Base-by-base conservation (phyloP, 2,113 vertebrate genomes). In the Alces alces region DNA sequence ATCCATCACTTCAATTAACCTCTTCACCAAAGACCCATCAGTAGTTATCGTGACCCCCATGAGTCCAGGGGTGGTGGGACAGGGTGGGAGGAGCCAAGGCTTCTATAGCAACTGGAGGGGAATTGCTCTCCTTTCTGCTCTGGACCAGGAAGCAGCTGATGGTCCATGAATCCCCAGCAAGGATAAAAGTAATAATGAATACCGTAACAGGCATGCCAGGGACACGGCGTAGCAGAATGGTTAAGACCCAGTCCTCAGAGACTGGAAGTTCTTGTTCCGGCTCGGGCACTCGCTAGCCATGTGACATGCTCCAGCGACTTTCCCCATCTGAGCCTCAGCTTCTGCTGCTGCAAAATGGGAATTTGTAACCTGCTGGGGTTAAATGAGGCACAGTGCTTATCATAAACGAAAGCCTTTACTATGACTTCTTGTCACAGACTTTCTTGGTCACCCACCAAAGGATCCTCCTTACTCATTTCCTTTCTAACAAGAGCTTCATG, bases 1-100 rank as follows among this genome's bases (percentile, higher is more conserved):
- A 9, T 47, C 14, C 2, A 17, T n/a, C 2, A 2, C n/a, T 84
- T 78, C 36, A 23, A 36, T 66, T 28, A 61, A 54, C 39, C 50
- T 90, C 36, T 10, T 39, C 27, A 19, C 36, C 11, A 14, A 13
- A 60, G 80, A 25, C 55, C 23, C 36, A 2, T 30, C 28, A 7
- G 1, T 5, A 5, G 36, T 50, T 43, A 0, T 0, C 10, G 3
- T 11, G 39, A 5, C 5, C 3, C 52, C 50, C 54, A 64, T 0
- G 7, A n/a, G 30, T 28, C n/a, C 28, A 28, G 23, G 8, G 19
- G 10, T 45, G 30, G 14, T n/a, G 83, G 45, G 33, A 10, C 79
- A 8, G 55, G 21, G 15, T 1, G 17, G 13, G 66, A 11, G 57
- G 12, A 10, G 17, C 66, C 3, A 1, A 2, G 79, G 27, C 50